A percentile compares a stretch with the other conserved stretches of the same genome.
These are phyloP conservation scores for Fratercula arctica DNA, from an alignment of 2,797 vertebrate species.

Conservation along the genomic window DNA sequence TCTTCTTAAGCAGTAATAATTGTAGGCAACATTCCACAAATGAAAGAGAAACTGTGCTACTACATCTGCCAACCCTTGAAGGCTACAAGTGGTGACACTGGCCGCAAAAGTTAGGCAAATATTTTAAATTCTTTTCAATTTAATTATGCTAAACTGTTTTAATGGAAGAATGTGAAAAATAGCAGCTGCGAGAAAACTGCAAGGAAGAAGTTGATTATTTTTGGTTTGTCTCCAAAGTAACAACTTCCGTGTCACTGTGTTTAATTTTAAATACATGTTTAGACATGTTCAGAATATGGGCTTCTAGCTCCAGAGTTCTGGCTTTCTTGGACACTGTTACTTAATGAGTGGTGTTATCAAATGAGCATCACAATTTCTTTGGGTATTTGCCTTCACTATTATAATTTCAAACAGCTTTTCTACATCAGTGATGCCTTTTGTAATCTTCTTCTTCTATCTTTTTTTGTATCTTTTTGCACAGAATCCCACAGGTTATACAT, in stretches of 20 bases:
- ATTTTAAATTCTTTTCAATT: not conserved
- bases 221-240: not conserved
- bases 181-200: not conserved
- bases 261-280: not conserved
- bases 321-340: not conserved
- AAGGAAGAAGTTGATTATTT: not conserved
- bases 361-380: not conserved
- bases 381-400: not conserved
- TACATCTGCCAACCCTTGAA: conserved; percentile 22
- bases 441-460: not conserved
- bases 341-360: not conserved
- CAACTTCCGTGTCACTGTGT: not conserved
- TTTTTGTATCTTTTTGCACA: not conserved
- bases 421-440: not conserved
- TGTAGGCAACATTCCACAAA: not conserved
- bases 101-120: not conserved
- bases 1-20: conserved; percentile 23
- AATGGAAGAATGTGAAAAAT: not conserved
- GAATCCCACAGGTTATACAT: not conserved
- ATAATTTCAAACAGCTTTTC: not conserved
- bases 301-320: not conserved
- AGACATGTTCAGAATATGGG: not conserved
- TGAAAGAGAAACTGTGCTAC: not conserved
- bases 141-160: not conserved
- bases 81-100: not conserved